Base-by-base conservation (phyloP, 2,888 invertebrate species). In the Thecophora atra region DNA sequence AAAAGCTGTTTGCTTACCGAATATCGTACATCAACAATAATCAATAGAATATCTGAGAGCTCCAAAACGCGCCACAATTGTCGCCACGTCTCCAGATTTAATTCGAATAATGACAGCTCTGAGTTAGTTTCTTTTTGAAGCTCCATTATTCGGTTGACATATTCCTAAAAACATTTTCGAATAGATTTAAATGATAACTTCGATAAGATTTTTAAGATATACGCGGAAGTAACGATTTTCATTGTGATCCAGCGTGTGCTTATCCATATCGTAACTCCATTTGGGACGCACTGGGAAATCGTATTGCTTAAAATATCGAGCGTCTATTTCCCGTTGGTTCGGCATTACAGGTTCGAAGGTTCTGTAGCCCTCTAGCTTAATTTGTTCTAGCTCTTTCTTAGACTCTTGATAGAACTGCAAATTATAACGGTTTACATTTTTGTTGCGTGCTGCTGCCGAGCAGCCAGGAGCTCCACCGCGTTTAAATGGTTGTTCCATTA, bases 1-100 rank as follows among this genome's bases (percentile, higher is more conserved):
- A n/a, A n/a, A n/a, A n/a, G n/a, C n/a, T n/a, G n/a, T n/a, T n/a
- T n/a, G n/a, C 90, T 89, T 85, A 94, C 94, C 8, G 95, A 90
- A 86, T 90, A 96, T 82, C 97, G 89, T 63, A 96, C 93, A 84
- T 98, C 98, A 0, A 95, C 94, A 74, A 98, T 94, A 11, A 96
- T 89, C 15, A 98, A 87, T 17, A 98, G 83, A 37, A 98, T 88
- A 81, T 98, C 98, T 0, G 97, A 96, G 91, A 97, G 95, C 86
- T 98, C 98, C 7, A 97, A 82, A 0, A 98, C 98, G 54, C 98
- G 88, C 98, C 98, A 98, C 75, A 98, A 85, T 80, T 98, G 98
- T 17, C 98, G 87, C 98, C 98, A 98, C 0, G 98, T 98, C 87
- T 98, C 98, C 78, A 98, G 86, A 87, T 98, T 98, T 73, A 97